Evolutionary conservation across 1,140 invertebrate species (phyloP).

Genomic region (Hetaerina americana): DNA sequence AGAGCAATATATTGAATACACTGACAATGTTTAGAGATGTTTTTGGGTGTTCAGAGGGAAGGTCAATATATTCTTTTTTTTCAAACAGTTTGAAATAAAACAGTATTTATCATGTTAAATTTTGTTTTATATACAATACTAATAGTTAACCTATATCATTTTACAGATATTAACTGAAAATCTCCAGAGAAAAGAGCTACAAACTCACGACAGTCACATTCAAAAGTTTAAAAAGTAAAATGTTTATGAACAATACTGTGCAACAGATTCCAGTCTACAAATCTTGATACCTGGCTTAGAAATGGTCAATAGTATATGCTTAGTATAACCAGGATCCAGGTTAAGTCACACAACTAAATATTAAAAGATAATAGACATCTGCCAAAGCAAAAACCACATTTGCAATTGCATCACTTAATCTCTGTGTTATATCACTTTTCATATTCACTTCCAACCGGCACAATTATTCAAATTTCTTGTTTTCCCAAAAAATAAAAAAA

Average conservation of each 20-base stretch:
- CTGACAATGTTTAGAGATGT: neutral
- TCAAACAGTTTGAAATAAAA: neutral
- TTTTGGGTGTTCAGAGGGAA: neutral
- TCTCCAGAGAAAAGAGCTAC: neutral
- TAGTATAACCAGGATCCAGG: neutral
- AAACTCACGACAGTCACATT: neutral
- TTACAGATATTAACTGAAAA: neutral
- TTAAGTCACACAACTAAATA: neutral
- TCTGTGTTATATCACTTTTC: neutral
- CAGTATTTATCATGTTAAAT: neutral
- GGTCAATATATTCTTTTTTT: neutral
- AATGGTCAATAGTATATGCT: neutral
- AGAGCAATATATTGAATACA: neutral
- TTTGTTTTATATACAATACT: neutral
- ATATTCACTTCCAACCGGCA: neutral
- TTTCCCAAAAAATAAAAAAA: conserved; percentile 1
- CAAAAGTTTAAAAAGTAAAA: neutral
- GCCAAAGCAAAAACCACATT: neutral
- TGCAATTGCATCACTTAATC: neutral
- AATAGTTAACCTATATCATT: neutral
- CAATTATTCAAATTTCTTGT: neutral
- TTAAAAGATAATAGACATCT: neutral
- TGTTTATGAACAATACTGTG: neutral
- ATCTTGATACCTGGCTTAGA: neutral
- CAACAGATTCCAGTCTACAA: neutral